Base-by-base conservation (phyloP, 2,888 invertebrate genomes). In the Heteromurus nitidus region DNA sequence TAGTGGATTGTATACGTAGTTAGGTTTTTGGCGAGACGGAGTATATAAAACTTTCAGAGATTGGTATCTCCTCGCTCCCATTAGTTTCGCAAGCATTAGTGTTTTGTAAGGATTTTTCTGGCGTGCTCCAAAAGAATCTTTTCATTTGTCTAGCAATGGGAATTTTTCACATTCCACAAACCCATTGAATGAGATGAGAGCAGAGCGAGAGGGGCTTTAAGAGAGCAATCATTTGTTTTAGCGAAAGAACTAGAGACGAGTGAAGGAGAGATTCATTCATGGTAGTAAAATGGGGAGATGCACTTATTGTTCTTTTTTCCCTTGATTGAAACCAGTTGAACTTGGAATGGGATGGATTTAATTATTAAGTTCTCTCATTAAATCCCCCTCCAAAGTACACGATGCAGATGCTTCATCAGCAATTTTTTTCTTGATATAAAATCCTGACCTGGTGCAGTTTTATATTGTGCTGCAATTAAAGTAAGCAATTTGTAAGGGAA, bases 191-290 rank as follows among this genome's bases (percentile, higher is more conserved):
- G 65, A 31, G 67, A 53, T 53, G 55, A 77, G n/a, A n/a, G n/a
- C n/a, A n/a, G n/a, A n/a, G n/a, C n/a, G n/a, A n/a, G 36, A 47
- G 36, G 31, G 31, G 77, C 79, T 80, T 80, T 58, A 53, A 65
- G 79, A 72, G 44, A 65, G 70, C 72, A 80, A 65, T 80, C 65
- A 67, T 80, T 80, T 77, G 77, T 77, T 62, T n/a, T 55, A 11
- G 11, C 31, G 20, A 55, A 20, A n/a, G n/a, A n/a, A n/a, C n/a
- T n/a, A n/a, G n/a, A n/a, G n/a, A n/a, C n/a, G n/a, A n/a, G n/a
- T n/a, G n/a, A n/a, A n/a, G 7, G 7, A 36, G 7, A 36, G 50
- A 50, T 50, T 50, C 22, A 24, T 26, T 58, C 26, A 26, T 58
- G 18, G 50, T 50, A 9, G 5, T 50, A 18, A 58, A 60, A 60